Base-by-base conservation (phyloP, 2,797 vertebrate species). In the Pteronotus mesoamericanus region DNA sequence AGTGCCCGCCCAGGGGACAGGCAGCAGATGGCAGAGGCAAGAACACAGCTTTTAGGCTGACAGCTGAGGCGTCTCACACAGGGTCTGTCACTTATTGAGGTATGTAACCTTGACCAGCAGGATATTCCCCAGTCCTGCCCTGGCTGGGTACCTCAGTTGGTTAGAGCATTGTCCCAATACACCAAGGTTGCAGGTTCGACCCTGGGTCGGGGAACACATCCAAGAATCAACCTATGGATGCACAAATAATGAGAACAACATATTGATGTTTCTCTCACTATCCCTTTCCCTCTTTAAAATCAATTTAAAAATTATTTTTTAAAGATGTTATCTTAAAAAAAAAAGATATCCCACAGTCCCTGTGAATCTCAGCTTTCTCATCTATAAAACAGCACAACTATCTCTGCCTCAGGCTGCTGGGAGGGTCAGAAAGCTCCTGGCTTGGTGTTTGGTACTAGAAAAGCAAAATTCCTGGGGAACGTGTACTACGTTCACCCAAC, bases 41-140 rank as follows among this genome's bases (percentile, higher is more conserved):
- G 59, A 6, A 5, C 4, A 5, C 0, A 26, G 42, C 14, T 22
- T 3, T 39, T 0, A 1, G 19, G 74, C 34, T 12, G 32, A 8
- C 39, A 7, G 32, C 80, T 0, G n/a, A 61, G 86, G 39, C 51
- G 42, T 44, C 57, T 59, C 24, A 6, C 10, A 9, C 53, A 4
- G 16, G 6, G 53, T 3, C 64, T 64, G 32, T 42, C 44, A n/a
- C 39, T 24, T 51, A 29, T 3, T 69, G 39, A 53, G 61, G 37
- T 4, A 16, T 0, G 1, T 19, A 46, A 6, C 64, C 55, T 59
- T 83, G 72, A 55, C 64, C 69, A 66, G 5, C 64, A 34, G 59
- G 64, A 3, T 59, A 8, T 0, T 15, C 83, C 51, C 46, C 24
- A 11, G 53, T 2, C 1, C 18, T 4, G 59, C 59, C 59, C 29